Evolutionary conservation across 2,113 vertebrate genomes (phyloP).

Genomic region (Leptocoma aspasia): DNA sequence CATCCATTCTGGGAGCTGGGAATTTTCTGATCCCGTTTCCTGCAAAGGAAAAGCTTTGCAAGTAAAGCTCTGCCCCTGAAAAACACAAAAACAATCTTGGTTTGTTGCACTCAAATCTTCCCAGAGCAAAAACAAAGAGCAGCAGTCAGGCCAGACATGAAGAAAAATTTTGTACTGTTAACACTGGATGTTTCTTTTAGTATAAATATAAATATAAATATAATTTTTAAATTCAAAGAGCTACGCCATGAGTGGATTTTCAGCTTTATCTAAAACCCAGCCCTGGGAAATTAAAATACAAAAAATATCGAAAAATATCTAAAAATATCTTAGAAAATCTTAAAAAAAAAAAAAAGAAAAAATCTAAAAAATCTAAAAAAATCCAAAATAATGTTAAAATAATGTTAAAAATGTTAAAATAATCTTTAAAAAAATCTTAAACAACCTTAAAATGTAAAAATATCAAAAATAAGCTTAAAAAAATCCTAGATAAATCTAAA

Average conservation of each 20-base stretch:
- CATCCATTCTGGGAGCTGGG: rapidly evolving
- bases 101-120: neutral
- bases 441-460: neutral
- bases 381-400: neutral
- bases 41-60: neutral
- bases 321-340: neutral
- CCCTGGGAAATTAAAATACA: neutral
- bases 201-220: too few relatives aligned
- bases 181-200: too few relatives aligned
- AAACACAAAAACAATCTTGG: neutral
- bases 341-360: neutral
- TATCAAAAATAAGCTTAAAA: too few relatives aligned
- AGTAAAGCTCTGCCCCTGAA: rapidly evolving
- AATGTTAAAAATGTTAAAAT: too few relatives aligned
- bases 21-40: neutral
- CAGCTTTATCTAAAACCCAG: neutral
- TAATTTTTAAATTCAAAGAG: neutral
- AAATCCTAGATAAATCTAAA: neutral
- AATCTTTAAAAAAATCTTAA: too few relatives aligned
- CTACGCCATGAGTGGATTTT: rapidly evolving
- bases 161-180: too few relatives aligned
- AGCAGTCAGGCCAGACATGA: rapidly evolving
- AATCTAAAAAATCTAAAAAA: neutral
- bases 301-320: too few relatives aligned
- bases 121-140: neutral